phyloP scores from a whole-genome alignment of 2,888 invertebrate species.

The Lissonota sp. region DNA sequence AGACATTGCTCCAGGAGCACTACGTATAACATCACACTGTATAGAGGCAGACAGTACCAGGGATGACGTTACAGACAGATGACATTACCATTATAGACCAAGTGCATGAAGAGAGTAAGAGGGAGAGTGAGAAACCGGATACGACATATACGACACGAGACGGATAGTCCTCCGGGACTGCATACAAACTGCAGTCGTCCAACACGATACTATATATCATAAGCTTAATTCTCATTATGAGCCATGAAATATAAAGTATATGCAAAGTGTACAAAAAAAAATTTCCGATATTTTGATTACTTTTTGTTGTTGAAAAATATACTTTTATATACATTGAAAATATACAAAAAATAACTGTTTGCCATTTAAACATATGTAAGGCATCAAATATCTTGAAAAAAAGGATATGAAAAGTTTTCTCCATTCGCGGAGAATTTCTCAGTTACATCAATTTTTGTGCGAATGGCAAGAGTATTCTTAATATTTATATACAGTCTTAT shows the following conservation, averaged over 20 bases:
- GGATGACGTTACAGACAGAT: conserved; percentile 78
- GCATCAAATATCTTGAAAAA: too few relatives aligned
- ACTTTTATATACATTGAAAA: too few relatives aligned
- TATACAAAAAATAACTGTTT: too few relatives aligned
- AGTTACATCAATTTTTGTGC: too few relatives aligned
- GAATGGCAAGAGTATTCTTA: too few relatives aligned
- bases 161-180: conserved; percentile 51
- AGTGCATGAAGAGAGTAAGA: conserved; percentile 31
- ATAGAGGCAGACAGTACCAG: conserved; percentile 39
- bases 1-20: conserved; percentile 23
- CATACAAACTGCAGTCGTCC: conserved; percentile 42
- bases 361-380: too few relatives aligned
- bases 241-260: neutral
- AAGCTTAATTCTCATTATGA: conserved; percentile 25
- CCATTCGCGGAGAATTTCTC: too few relatives aligned
- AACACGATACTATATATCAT: conserved; percentile 30
- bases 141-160: conserved; percentile 51
- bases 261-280: too few relatives aligned
- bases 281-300: too few relatives aligned
- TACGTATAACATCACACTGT: conserved; percentile 25
- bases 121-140: conserved; percentile 50
- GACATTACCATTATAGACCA: conserved; percentile 74
- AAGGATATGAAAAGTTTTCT: too few relatives aligned
- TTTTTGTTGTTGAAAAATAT: too few relatives aligned
- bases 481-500: conserved; percentile 2